These are phyloP conservation scores for Clarias fuscus DNA, from an alignment of 2,797 vertebrate species.

Conservation along the genomic window DNA sequence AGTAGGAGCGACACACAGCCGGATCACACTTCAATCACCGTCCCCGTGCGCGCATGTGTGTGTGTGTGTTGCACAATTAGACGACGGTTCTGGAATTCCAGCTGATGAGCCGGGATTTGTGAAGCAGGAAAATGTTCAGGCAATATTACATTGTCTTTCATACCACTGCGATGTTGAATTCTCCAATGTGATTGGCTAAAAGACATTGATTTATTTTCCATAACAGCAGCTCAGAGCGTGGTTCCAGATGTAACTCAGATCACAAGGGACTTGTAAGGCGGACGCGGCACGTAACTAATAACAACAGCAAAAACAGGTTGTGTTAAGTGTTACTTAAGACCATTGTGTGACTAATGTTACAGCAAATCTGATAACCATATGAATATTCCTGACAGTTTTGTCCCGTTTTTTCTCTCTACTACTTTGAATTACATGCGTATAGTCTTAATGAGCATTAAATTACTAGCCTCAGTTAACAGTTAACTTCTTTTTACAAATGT, in stretches of 20 bases:
- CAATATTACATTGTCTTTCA: neutral
- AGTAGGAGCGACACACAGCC: constrained; percentile 51
- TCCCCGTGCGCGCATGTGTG: neutral
- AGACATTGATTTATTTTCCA: neutral
- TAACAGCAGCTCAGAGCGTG: neutral
- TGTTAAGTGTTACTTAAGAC: neutral
- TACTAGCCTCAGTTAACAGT: neutral
- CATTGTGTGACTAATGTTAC: neutral
- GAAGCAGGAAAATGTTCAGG: neutral
- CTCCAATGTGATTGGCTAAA: neutral
- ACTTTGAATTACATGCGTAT: neutral
- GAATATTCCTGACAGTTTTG: neutral
- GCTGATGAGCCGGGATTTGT: constrained; percentile 14
- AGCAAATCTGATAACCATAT: neutral
- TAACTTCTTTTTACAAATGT: neutral
- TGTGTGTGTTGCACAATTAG: constrained; percentile 20
- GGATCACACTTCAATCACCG: constrained; percentile 47
- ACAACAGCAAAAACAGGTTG: neutral
- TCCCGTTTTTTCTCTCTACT: neutral
- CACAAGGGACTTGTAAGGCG: neutral
- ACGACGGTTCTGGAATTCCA: neutral
- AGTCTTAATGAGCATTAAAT: neutral
- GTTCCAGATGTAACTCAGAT: neutral
- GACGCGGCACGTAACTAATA: too few relatives aligned
- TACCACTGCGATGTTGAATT: neutral